Base-by-base conservation (phyloP, 1,140 invertebrate species). In the Drosophila paulistorum region DNA sequence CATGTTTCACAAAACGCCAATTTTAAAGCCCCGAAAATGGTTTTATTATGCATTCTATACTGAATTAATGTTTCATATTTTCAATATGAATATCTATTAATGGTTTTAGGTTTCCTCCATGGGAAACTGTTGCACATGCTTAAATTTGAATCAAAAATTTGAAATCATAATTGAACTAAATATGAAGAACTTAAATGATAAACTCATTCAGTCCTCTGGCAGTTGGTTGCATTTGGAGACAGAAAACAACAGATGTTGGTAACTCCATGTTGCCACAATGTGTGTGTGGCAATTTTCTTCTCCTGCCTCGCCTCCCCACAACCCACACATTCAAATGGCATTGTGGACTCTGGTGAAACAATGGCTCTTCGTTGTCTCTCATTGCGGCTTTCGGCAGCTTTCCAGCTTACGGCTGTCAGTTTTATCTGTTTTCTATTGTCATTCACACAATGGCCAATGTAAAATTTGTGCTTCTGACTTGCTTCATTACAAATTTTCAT, bases 1-100 rank as follows among this genome's bases (percentile, higher is more conserved):
- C 83, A 87, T 87, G 83, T 83, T 86, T 89, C 84, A 87, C 89
- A 86, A 48, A 89, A 83, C 80, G 84, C 80, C 73, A 89, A 51
- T 80, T 87, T 83, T 87, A 89, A 87, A 89, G 84, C 84, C 68
- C 6, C 80, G 37, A 66, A 80, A 83, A 87, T 89, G 77, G 73
- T 76, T 87, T 87, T 81, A 87, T 87, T 87, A 87, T 87, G 73
- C 61, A 66, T 70, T 66, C 20, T 23, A 23, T 51, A 11, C 17
- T 57, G 37, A 74, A 23, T 42, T 74, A 60, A 74, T 72, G 39
- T 54, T 30, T 63, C 57, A 58, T 65, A 68, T 61, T 78, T 57
- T 35, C 68, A 72, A 67, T 81, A 74, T 77, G 71, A 77, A 80
- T 84, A 71, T 70, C 67, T 77, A 66, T 73, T 79, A 68, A 70